Evolutionary conservation across 1,140 invertebrate genomes (phyloP).

Genomic region (Vollenhovia emeryi): DNA sequence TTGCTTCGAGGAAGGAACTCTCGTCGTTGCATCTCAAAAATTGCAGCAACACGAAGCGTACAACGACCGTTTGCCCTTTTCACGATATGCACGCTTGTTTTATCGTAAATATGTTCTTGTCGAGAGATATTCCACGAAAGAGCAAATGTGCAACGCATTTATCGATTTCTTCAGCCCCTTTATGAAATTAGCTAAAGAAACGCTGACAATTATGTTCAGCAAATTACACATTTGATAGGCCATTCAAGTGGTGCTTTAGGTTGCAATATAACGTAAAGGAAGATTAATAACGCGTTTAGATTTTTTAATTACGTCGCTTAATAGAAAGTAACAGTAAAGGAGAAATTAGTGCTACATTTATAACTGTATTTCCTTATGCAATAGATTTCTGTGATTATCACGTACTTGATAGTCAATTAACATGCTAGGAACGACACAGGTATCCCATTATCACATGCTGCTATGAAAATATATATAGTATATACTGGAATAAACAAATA

Average conservation of each 20-base stretch:
- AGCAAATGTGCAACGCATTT: not conserved
- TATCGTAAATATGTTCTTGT: conserved; percentile 59
- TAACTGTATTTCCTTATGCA: not conserved
- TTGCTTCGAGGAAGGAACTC: conserved; percentile 50
- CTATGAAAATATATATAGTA: not conserved
- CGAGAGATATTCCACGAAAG: conserved; percentile 30
- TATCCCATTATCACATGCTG: not conserved
- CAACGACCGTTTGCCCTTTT: conserved; percentile 55
- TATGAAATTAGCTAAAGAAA: not conserved
- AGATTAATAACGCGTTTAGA: not conserved
- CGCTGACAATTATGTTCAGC: not conserved
- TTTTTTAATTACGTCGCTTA: not conserved
- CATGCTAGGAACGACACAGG: not conserved
- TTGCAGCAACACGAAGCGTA: conserved; percentile 36
- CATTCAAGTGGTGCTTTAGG: no score
- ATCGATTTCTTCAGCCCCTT: not conserved
- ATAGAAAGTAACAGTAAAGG: not conserved
- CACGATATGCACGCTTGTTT: conserved; percentile 47
- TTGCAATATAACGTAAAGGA: not conserved
- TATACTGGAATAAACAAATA: not conserved
- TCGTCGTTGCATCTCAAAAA: conserved; percentile 47
- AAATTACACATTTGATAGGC: not conserved
- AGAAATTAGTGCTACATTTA: not conserved
- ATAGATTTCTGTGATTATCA: not conserved
- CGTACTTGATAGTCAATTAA: not conserved